These are phyloP conservation scores for Plusia festucae DNA, from an alignment of 2,888 invertebrate genomes.

Conservation along the genomic window DNA sequence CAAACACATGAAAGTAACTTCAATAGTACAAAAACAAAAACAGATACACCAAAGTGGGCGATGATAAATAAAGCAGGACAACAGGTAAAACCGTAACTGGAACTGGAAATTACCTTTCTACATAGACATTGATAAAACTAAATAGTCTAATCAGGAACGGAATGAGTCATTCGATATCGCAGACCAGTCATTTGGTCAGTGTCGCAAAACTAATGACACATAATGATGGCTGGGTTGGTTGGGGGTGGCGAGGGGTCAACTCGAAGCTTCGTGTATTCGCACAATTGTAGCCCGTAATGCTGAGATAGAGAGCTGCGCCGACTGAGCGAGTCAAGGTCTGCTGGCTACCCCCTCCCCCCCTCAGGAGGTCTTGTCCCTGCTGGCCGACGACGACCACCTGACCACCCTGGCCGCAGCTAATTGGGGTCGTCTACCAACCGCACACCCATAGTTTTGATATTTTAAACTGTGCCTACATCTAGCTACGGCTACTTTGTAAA, in stretches of 20 bases:
- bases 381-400: conserved; percentile 78
- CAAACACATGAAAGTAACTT: background rate
- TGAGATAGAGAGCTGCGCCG: conserved; percentile 50
- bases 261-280: conserved; percentile 49
- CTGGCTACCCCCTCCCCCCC: conserved; percentile 79
- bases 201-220: conserved; percentile 90
- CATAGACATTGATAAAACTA: conserved; percentile 76
- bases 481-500: conserved; percentile 9
- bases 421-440: conserved; percentile 70
- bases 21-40: background rate
- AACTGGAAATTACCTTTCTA: conserved; percentile 59
- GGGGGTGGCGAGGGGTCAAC: conserved; percentile 71
- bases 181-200: conserved; percentile 88
- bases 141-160: conserved; percentile 82
- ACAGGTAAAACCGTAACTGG: conserved; percentile 50
- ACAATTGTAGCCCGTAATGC: conserved; percentile 68
- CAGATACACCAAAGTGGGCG: background rate
- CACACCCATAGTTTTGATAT: conserved; percentile 59
- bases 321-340: conserved; percentile 81
- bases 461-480: conserved; percentile 26
- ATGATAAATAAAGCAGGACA: conserved; percentile 16
- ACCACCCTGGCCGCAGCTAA: conserved; percentile 78
- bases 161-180: conserved; percentile 88
- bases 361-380: conserved; percentile 79
- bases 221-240: conserved; percentile 84